Evolutionary conservation across 2,888 invertebrate genomes (phyloP).

Genomic region (Cryptosula pallasiana): DNA sequence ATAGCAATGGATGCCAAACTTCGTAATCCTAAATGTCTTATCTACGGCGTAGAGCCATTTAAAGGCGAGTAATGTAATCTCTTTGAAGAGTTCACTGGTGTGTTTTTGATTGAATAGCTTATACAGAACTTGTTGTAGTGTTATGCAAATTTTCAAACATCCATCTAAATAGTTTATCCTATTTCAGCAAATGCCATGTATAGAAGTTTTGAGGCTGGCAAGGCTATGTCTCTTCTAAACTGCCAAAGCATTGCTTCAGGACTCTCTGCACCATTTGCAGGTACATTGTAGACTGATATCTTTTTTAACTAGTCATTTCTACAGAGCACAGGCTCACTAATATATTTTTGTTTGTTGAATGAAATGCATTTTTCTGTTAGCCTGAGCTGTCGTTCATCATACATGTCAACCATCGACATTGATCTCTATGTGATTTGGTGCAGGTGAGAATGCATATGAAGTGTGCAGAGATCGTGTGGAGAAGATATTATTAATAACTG

Average conservation of each 20-base stretch:
- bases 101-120: no score
- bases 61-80: slow-evolving; percentile 37
- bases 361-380: no score
- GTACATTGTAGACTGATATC: slow-evolving; percentile 30
- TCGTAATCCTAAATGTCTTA: slow-evolving; percentile 36
- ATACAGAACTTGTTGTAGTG: no score
- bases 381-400: no score
- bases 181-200: slow-evolving; percentile 43
- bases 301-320: no score
- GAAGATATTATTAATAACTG: slow-evolving; percentile 45
- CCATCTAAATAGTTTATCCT: no score
- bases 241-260: slow-evolving; percentile 43
- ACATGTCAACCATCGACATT: no score
- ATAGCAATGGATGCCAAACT: slow-evolving; percentile 42
- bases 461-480: slow-evolving; percentile 41
- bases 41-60: slow-evolving; percentile 48
- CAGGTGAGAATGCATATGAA: slow-evolving; percentile 39
- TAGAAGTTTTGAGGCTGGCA: slow-evolving; percentile 40
- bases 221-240: slow-evolving; percentile 34
- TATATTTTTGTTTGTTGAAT: no score
- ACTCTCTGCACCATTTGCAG: slow-evolving; percentile 45
- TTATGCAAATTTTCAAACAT: no score
- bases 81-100: no score
- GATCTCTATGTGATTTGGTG: no score
- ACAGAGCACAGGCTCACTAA: no score